phyloP scores from a whole-genome alignment of 2,888 invertebrate genomes.

The Entomobrya proxima region DNA sequence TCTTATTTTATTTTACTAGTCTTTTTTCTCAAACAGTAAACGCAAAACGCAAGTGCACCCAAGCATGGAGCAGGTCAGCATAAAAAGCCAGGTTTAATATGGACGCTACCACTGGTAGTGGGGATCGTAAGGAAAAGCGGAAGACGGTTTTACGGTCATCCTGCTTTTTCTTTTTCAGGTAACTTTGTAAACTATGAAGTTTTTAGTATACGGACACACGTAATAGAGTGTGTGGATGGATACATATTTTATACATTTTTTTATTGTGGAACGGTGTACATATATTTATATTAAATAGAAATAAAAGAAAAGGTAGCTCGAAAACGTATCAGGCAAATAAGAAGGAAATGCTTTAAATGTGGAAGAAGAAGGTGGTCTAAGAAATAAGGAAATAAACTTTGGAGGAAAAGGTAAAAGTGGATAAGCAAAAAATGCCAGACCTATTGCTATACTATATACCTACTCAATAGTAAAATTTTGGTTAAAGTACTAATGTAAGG shows the following conservation, averaged over 20 bases:
- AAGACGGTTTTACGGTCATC: conserved; percentile 64
- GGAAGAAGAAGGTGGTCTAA: conserved; percentile 43
- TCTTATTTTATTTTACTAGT: conserved; percentile 8
- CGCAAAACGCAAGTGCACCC: background rate
- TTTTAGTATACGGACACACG: background rate
- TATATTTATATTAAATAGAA: conserved; percentile 13
- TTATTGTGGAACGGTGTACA: background rate
- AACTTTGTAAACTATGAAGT: conserved; percentile 28
- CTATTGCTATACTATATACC: too few species aligned
- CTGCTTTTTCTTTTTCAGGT: conserved; percentile 60
- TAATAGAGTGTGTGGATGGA: background rate
- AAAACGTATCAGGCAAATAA: conserved; percentile 15
- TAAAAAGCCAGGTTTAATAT: background rate
- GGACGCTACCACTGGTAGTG: background rate
- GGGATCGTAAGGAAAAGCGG: conserved; percentile 32
- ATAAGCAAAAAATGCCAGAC: conserved; percentile 14
- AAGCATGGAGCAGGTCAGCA: background rate
- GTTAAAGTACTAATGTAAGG: background rate
- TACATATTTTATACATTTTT: background rate
- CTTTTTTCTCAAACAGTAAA: background rate
- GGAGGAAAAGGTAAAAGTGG: background rate
- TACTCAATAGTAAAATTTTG: conserved; percentile 18
- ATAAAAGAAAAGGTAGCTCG: background rate
- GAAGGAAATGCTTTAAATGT: conserved; percentile 52
- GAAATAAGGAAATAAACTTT: conserved; percentile 46